phyloP scores from a whole-genome alignment of 23 tunicate genomes.

The Styela plicata region DNA sequence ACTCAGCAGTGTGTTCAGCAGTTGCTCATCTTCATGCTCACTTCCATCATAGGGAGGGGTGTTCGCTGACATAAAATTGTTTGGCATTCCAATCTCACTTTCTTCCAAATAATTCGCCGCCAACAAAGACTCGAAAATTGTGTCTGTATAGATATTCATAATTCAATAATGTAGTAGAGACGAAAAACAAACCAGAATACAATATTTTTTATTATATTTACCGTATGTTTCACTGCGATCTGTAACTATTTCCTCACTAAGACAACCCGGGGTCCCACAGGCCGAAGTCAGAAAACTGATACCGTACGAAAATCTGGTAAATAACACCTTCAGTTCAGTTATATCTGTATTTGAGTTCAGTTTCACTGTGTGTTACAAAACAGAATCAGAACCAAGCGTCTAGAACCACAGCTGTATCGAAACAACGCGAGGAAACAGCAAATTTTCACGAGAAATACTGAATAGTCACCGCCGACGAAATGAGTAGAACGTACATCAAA shows the following conservation, averaged over 20 bases:
- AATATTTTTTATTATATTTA: no score
- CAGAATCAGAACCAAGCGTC: not conserved
- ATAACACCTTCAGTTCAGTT: not conserved
- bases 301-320: not conserved
- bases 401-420: not conserved
- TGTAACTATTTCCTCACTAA: not conserved
- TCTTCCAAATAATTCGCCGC: not conserved
- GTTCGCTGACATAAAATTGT: conserved; percentile 8
- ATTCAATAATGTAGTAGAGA: not conserved
- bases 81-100: not conserved
- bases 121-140: not conserved
- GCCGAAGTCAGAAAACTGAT: not conserved
- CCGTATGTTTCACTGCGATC: not conserved
- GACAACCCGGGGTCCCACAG: not conserved
- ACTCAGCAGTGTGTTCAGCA: not conserved
- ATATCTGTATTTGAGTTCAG: no score
- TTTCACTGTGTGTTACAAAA: no score
- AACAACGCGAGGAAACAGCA: not conserved
- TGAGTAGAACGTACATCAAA: not conserved
- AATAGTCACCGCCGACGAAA: not conserved
- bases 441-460: not conserved
- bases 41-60: conserved; percentile 30
- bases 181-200: no score
- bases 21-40: conserved; percentile 1
- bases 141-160: not conserved